Conservation (phyloP, 1,140 invertebrate genomes). For the Drosophila tsacasi region DNA sequence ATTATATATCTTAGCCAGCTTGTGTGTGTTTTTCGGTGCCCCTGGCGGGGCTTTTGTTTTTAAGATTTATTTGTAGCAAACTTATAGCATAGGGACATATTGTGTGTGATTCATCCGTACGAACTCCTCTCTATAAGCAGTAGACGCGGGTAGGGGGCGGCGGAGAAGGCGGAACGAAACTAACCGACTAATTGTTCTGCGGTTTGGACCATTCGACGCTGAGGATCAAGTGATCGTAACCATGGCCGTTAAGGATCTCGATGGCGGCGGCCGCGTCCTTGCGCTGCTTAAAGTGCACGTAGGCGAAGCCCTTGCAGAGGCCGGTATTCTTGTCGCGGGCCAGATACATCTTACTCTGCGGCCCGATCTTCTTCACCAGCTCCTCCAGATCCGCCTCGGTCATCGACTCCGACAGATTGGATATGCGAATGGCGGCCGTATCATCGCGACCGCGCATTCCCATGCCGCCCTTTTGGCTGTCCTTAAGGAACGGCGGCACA, state of each 20-base stretch:
- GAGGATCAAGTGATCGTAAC: conserved; percentile 99
- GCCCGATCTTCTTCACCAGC: conserved; percentile 90
- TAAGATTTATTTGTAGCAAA: conserved; percentile 62
- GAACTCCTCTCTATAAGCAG: conserved; percentile 35
- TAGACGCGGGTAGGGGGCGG: conserved; percentile 19
- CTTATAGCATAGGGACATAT: conserved; percentile 63
- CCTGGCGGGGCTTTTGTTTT: conserved; percentile 26
- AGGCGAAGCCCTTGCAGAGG: conserved; percentile 97
- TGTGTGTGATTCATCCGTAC: conserved; percentile 36
- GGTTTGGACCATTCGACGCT: conserved; percentile 99
- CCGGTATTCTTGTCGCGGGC: conserved; percentile 94
- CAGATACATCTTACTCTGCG: conserved; percentile 92
- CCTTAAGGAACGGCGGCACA: conserved; percentile 94
- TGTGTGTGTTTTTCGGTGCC: conserved; percentile 19
- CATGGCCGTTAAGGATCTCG: conserved; percentile 95
- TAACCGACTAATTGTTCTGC: conserved; percentile 81
- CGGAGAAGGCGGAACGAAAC: conserved; percentile 24
- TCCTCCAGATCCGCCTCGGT: conserved; percentile 98
- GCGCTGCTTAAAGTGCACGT: conserved; percentile 96
- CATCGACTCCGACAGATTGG: conserved; percentile 98
- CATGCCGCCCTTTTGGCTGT: conserved; percentile 90
- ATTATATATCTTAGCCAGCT: neutral
- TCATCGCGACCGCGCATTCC: conserved; percentile 92
- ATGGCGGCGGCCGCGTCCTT: conserved; percentile 97
- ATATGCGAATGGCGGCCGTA: conserved; percentile 96